phyloP scores from a whole-genome alignment of 2,888 invertebrate genomes.

The Miltochrista miniata region DNA sequence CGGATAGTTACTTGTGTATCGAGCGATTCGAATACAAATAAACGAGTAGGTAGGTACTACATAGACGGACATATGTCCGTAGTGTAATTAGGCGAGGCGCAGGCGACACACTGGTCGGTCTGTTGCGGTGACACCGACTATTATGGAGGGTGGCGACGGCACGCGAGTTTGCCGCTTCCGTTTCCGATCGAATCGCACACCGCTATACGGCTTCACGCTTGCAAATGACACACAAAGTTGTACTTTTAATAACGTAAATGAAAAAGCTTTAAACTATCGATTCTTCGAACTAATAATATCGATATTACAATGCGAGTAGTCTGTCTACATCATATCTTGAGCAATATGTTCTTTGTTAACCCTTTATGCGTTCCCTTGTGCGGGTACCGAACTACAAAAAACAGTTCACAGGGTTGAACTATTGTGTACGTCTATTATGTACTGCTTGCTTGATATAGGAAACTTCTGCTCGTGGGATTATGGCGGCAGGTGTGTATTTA shows the following conservation, averaged over 20 bases:
- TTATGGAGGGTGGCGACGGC: slow-evolving; percentile 51
- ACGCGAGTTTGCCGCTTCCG: slow-evolving; percentile 72
- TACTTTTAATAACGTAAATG: background rate
- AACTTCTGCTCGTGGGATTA: too few species aligned
- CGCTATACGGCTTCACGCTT: slow-evolving; percentile 55
- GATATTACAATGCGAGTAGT: too few species aligned
- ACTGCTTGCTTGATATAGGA: too few species aligned
- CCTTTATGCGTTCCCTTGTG: too few species aligned
- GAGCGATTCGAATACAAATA: slow-evolving; percentile 3
- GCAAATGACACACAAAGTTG: slow-evolving; percentile 17
- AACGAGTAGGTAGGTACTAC: slow-evolving; percentile 2
- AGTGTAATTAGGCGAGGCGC: slow-evolving; percentile 47
- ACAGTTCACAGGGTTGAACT: too few species aligned
- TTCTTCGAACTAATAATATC: background rate
- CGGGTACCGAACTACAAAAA: too few species aligned
- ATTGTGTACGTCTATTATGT: too few species aligned
- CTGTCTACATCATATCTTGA: too few species aligned
- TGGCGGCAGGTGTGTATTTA: too few species aligned
- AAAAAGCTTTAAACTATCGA: background rate
- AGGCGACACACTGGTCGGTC: slow-evolving; percentile 44
- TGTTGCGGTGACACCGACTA: slow-evolving; percentile 66
- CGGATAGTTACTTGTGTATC: slow-evolving; percentile 7
- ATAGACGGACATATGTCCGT: slow-evolving; percentile 51
- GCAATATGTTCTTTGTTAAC: too few species aligned
- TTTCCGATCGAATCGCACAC: slow-evolving; percentile 64